Conservation (phyloP, 2,113 vertebrate species). For the Brachypteracias leptosomus region DNA sequence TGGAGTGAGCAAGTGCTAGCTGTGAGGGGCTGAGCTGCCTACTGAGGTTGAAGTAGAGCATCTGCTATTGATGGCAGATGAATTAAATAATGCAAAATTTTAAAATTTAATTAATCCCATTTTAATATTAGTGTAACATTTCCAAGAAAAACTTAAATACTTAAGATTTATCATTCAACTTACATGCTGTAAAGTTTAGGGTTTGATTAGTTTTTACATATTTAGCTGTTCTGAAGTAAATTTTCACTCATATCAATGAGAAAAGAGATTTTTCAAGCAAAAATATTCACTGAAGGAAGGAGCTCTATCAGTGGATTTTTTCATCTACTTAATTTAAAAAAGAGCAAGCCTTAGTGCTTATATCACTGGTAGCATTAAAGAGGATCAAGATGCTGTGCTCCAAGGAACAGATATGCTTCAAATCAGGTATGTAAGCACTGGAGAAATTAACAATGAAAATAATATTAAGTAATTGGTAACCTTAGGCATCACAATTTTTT, state of each 20-base stretch:
- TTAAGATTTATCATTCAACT: neutral
- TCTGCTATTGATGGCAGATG: neutral
- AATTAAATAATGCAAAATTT: neutral
- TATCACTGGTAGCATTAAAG: neutral
- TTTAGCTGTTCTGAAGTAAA: neutral
- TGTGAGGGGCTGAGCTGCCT: neutral
- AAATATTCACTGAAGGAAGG: neutral
- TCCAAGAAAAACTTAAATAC: neutral
- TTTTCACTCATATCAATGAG: neutral
- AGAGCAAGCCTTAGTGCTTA: neutral
- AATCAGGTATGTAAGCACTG: neutral
- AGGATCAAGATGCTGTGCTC: neutral
- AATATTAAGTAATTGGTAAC: neutral
- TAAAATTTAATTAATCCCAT: neutral
- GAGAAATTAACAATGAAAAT: neutral
- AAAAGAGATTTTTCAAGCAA: neutral
- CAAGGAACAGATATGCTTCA: neutral
- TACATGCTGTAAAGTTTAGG: neutral
- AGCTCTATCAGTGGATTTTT: neutral
- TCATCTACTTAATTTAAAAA: neutral
- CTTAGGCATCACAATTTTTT: fast-evolving
- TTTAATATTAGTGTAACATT: neutral
- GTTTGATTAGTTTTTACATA: neutral
- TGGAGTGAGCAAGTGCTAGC: fast-evolving
- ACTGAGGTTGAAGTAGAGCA: neutral